These are phyloP conservation scores for Gnathonemus longibarbis DNA, from an alignment of 2,113 vertebrate species.

Conservation along the genomic window DNA sequence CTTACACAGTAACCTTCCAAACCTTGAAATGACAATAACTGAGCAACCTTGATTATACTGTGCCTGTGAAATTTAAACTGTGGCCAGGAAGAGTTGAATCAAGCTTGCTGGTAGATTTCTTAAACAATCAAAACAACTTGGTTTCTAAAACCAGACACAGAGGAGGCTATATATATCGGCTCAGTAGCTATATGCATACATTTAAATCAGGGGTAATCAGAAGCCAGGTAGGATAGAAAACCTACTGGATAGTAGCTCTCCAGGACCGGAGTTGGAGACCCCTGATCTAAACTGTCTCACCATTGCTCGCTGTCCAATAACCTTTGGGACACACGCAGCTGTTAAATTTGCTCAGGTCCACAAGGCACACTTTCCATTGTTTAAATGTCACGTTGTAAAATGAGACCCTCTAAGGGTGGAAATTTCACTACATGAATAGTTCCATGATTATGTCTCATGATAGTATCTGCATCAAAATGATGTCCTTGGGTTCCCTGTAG, in stretches of 20 bases:
- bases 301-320: neutral
- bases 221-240: too few relatives aligned
- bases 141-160: neutral
- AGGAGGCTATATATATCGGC: neutral
- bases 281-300: neutral
- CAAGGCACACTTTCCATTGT: neutral
- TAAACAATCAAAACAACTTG: neutral
- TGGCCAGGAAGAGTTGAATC: neutral
- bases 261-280: too few relatives aligned
- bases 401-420: neutral
- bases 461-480: neutral
- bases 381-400: neutral
- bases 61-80: neutral
- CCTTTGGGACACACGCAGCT: neutral
- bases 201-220: too few relatives aligned
- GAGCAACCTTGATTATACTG: neutral
- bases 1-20: neutral
- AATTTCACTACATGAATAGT: neutral
- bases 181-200: neutral
- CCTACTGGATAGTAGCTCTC: too few relatives aligned
- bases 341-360: neutral
- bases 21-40: neutral
- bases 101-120: neutral
- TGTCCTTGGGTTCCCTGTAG: neutral
- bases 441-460: neutral